These are phyloP conservation scores for Caenorhabditis panamensis DNA, from an alignment of 2,888 invertebrate species.

Conservation along the genomic window DNA sequence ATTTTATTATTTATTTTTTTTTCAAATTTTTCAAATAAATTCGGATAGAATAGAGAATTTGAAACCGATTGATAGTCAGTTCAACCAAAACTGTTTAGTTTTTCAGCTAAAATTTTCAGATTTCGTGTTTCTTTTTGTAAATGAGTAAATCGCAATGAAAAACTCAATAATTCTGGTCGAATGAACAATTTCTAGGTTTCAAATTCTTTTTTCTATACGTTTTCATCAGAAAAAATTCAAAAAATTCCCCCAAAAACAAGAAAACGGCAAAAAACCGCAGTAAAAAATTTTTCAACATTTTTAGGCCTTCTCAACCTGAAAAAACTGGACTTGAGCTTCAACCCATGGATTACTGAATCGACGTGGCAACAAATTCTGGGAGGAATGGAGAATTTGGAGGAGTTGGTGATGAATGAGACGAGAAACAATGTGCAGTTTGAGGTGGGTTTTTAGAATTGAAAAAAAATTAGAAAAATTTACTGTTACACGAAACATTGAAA, in stretches of 20 bases:
- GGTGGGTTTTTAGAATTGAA: constrained; percentile 6
- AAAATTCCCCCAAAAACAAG: neutral
- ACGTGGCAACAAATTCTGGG: constrained; percentile 17
- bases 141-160: too few species aligned
- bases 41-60: too few species aligned
- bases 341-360: constrained; percentile 27
- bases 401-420: constrained; percentile 27
- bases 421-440: constrained; percentile 24
- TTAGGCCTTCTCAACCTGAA: constrained; percentile 18
- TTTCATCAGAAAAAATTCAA: too few species aligned
- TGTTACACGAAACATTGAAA: too few species aligned
- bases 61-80: too few species aligned
- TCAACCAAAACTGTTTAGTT: too few species aligned
- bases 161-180: too few species aligned
- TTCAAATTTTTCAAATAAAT: neutral
- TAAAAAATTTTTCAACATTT: neutral
- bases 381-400: constrained; percentile 26
- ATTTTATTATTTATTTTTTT: neutral
- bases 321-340: constrained; percentile 35
- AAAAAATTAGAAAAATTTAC: neutral
- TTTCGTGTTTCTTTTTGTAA: too few species aligned
- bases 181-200: too few species aligned
- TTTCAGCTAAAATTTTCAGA: too few species aligned
- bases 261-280: too few species aligned
- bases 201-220: too few species aligned